These are phyloP conservation scores for Nasonovia ribisnigri DNA, from an alignment of 2,888 invertebrate genomes.

Conservation along the genomic window DNA sequence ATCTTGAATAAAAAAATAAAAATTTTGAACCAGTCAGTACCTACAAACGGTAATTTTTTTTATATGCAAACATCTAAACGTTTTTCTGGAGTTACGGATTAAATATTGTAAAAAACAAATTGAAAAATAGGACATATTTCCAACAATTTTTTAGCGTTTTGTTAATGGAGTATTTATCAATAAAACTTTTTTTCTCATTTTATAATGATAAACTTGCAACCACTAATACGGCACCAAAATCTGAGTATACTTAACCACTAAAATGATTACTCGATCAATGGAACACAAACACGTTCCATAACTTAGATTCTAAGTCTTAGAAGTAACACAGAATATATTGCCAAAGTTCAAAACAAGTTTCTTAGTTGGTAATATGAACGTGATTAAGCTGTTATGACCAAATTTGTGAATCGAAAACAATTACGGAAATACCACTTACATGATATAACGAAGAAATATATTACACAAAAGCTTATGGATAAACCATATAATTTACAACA, in stretches of 20 bases:
- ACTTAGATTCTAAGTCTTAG: not conserved
- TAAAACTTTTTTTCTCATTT: not conserved
- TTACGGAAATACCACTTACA: not conserved
- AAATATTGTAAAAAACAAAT: too few species aligned
- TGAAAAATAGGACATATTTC: too few species aligned
- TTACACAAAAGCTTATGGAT: not conserved
- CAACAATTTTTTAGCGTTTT: not conserved
- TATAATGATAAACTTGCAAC: not conserved
- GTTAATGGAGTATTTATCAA: not conserved
- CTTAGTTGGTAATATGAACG: not conserved
- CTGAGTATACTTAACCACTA: not conserved
- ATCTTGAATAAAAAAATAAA: not conserved
- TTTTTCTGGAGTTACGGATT: too few species aligned
- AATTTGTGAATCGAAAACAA: not conserved
- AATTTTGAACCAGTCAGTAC: not conserved
- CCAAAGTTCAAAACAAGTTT: conserved; percentile 6
- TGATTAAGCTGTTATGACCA: not conserved
- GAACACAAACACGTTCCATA: not conserved
- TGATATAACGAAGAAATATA: not conserved
- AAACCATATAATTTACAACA: not conserved
- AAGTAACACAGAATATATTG: conserved; percentile 4
- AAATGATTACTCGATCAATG: not conserved
- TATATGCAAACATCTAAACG: not conserved
- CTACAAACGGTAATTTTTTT: not conserved
- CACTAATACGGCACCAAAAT: not conserved